Conservation (phyloP, 2,113 vertebrate genomes). For the Neodontobutis hainanensis region DNA sequence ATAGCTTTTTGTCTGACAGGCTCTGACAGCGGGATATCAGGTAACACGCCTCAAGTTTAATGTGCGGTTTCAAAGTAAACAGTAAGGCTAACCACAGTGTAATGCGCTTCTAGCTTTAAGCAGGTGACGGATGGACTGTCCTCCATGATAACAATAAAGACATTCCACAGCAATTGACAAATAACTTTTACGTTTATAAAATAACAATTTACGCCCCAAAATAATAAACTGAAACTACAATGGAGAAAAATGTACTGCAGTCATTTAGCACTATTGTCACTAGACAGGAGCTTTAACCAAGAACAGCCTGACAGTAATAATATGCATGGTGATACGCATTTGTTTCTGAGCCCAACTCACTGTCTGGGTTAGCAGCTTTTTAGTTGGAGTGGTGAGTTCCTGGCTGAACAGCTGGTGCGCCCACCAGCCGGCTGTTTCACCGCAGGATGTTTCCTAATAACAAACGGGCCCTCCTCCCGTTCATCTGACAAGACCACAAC, state of each 20-base stretch:
- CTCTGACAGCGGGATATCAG: slow-evolving; percentile 5
- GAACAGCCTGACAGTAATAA: not conserved
- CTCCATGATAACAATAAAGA: not conserved
- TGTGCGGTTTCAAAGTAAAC: slow-evolving; percentile 26
- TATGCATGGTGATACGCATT: too few species aligned
- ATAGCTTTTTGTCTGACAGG: not conserved
- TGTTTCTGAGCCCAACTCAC: not conserved
- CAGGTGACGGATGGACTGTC: slow-evolving; percentile 8
- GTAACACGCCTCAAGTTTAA: slow-evolving; percentile 1
- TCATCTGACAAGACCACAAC: slow-evolving; percentile 11
- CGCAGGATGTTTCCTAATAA: slow-evolving; percentile 43
- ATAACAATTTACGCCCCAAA: not conserved
- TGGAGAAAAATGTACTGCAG: too few species aligned
- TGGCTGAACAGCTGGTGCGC: slow-evolving; percentile 42
- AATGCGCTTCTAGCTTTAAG: slow-evolving; percentile 14
- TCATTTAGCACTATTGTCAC: too few species aligned
- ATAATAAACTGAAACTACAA: not conserved
- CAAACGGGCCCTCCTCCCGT: slow-evolving; percentile 26
- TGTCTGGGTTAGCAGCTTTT: slow-evolving; percentile 18
- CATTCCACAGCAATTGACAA: not conserved
- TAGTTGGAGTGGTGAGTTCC: slow-evolving; percentile 1
- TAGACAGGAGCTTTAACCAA: too few species aligned
- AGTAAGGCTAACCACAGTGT: slow-evolving; percentile 3
- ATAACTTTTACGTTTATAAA: slow-evolving; percentile 15
- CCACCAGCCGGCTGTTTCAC: slow-evolving; percentile 41